phyloP scores from a whole-genome alignment of 1,140 invertebrate species.

The Hylaeus anthracinus region DNA sequence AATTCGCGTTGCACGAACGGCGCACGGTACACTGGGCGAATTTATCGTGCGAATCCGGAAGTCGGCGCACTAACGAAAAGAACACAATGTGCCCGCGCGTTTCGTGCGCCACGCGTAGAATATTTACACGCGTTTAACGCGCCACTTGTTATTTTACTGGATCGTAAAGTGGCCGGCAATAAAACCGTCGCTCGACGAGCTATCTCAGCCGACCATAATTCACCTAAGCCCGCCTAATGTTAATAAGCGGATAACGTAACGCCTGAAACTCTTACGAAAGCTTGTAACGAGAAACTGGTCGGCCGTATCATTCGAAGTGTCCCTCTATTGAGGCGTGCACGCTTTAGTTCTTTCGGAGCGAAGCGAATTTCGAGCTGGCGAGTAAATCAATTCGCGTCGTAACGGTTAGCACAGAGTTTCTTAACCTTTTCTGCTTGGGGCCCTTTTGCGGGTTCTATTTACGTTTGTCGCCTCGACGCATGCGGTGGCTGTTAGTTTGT shows the following conservation, averaged over 20 bases:
- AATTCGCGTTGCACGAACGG: background rate
- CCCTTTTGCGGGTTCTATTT: too few species aligned
- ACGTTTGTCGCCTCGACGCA: too few species aligned
- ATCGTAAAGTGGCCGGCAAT: constrained; percentile 34
- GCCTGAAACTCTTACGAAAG: constrained; percentile 23
- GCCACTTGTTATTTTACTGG: constrained; percentile 22
- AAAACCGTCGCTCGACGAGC: constrained; percentile 30
- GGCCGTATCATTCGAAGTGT: too few species aligned
- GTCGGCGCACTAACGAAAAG: background rate
- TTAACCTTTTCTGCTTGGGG: too few species aligned
- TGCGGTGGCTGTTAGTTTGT: too few species aligned
- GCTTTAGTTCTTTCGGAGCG: background rate
- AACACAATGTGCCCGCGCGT: background rate
- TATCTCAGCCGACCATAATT: constrained; percentile 31
- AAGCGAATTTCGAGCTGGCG: background rate
- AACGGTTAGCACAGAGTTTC: background rate
- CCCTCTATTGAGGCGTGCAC: too few species aligned
- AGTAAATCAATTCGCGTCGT: constrained; percentile 7
- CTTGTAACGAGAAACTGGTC: constrained; percentile 26
- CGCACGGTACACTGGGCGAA: background rate
- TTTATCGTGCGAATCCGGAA: constrained; percentile 18
- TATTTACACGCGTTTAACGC: constrained; percentile 42
- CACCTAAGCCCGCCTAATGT: constrained; percentile 20
- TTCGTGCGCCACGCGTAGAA: background rate
- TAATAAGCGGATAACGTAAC: constrained; percentile 38